Conservation (phyloP, 1,140 invertebrate genomes). For the Micrasema longulum region DNA sequence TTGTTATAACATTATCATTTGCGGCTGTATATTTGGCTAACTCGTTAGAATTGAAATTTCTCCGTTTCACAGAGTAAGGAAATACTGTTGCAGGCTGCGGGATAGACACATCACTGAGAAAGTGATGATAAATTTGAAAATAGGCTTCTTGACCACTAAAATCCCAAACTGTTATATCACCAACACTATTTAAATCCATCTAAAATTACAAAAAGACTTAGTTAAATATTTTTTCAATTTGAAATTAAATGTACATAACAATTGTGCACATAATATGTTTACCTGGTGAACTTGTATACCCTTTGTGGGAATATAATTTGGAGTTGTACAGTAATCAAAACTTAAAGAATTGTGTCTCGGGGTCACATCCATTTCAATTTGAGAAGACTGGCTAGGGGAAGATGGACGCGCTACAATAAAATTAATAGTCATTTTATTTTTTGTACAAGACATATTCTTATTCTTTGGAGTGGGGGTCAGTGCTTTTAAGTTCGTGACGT, state of each 20-base stretch:
- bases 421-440: background rate
- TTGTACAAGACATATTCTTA: background rate
- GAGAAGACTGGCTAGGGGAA: slow-evolving; percentile 59
- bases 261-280: background rate
- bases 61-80: slow-evolving; percentile 33
- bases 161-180: slow-evolving; percentile 83
- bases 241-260: too few relatives aligned
- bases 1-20: slow-evolving; percentile 52
- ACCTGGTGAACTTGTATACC: slow-evolving; percentile 74
- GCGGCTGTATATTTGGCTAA: slow-evolving; percentile 52
- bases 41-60: slow-evolving; percentile 44
- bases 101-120: slow-evolving; percentile 71
- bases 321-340: slow-evolving; percentile 69
- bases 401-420: slow-evolving; percentile 59
- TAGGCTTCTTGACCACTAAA: slow-evolving; percentile 87
- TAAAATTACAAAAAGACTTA: slow-evolving; percentile 55
- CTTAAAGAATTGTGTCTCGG: slow-evolving; percentile 72
- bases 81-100: slow-evolving; percentile 51
- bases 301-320: slow-evolving; percentile 74
- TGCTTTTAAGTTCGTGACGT: too few relatives aligned
- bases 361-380: slow-evolving; percentile 74
- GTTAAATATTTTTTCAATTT: background rate
- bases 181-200: slow-evolving; percentile 69
- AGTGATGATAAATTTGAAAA: slow-evolving; percentile 83
- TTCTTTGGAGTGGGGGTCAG: too few relatives aligned